These are phyloP conservation scores for Ammodramus savannarum DNA, from an alignment of 2,113 vertebrate species.

Conservation along the genomic window DNA sequence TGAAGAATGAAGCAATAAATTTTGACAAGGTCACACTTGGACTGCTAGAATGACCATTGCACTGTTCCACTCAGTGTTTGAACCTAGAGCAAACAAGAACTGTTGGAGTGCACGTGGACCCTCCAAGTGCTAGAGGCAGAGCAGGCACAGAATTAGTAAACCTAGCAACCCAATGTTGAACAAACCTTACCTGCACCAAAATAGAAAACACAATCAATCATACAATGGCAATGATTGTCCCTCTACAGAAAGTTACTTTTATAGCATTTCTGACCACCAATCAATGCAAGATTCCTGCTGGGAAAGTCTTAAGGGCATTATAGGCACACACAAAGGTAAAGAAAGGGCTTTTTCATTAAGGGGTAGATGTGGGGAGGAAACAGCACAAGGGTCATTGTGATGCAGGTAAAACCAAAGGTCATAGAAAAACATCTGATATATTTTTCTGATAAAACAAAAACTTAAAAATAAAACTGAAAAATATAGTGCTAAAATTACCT, in stretches of 20 bases:
- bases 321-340: background rate
- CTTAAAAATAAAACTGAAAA: background rate
- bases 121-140: background rate
- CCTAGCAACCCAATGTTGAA: background rate
- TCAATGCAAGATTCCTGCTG: background rate
- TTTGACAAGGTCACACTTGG: background rate
- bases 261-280: background rate
- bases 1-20: background rate
- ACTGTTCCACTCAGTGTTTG: background rate
- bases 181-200: background rate
- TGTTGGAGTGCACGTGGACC: accelerated
- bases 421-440: background rate
- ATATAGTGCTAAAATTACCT: constrained; percentile 68
- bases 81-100: background rate
- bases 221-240: background rate
- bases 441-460: background rate
- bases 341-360: background rate
- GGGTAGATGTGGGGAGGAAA: background rate
- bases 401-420: background rate
- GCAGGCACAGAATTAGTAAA: background rate
- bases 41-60: background rate
- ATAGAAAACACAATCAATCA: background rate
- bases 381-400: accelerated
- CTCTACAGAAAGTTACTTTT: background rate
- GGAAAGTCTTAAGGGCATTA: background rate